Evolutionary conservation across 1,140 invertebrate species (phyloP).

Genomic region (Muscidifurax raptorellus): DNA sequence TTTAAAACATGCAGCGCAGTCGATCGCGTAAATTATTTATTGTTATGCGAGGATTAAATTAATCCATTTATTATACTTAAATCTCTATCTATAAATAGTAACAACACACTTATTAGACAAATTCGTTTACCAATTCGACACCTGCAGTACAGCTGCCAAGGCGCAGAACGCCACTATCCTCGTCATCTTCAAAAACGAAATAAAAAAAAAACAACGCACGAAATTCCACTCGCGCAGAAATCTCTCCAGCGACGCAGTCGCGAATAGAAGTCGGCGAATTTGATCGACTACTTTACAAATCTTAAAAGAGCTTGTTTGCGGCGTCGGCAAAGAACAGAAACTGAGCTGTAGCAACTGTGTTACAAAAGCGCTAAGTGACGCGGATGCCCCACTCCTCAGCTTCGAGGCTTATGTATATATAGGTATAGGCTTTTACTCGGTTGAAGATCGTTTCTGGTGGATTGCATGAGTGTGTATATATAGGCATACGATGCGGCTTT

Average conservation of each 20-base stretch:
- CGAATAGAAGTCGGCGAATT: too few relatives aligned
- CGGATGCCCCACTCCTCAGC: background rate
- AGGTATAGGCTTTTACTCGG: too few relatives aligned
- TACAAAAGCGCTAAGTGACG: background rate
- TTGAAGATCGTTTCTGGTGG: too few relatives aligned
- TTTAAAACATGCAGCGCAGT: too few relatives aligned
- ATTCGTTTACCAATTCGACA: background rate
- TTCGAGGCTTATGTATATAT: too few relatives aligned
- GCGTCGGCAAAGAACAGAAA: background rate
- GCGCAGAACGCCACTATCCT: background rate
- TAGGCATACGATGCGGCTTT: too few relatives aligned
- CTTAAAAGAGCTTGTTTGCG: background rate
- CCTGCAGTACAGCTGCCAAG: background rate
- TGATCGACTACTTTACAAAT: background rate
- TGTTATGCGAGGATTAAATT: too few relatives aligned
- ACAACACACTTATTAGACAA: background rate
- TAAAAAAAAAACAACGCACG: background rate
- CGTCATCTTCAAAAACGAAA: background rate
- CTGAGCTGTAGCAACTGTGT: background rate
- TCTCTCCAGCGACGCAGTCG: background rate
- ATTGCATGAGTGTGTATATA: too few relatives aligned
- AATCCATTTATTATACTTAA: too few relatives aligned
- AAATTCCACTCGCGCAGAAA: background rate
- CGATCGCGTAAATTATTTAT: too few relatives aligned
- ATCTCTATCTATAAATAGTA: too few relatives aligned